Base-by-base conservation (phyloP, 2,888 invertebrate species). In the Pardosa pseudoannulata region DNA sequence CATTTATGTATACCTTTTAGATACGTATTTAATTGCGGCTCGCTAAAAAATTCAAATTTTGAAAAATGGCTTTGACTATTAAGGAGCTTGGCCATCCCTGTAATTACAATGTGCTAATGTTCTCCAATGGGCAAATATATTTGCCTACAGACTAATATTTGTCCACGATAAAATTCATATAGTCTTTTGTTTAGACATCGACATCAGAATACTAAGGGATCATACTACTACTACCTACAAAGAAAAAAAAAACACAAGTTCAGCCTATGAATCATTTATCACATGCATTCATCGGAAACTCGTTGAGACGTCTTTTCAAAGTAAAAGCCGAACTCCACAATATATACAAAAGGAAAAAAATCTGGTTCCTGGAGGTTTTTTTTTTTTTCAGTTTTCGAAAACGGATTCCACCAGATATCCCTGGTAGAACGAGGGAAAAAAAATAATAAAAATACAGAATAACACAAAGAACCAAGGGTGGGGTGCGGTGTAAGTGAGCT, bases 401-500 rank as follows among this genome's bases (percentile, higher is more conserved):
- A 78, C 31, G 78, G 67, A 85, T 73, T 78, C 72, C 78, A 56
- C 56, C 41, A 27, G 83, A 78, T 83, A 76, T 83, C 72, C 65
- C 71, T 56, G 23, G 23, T 16, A 56, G 23, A 56, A 56, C 23
- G 23, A 56, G 56, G 16, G 56, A 56, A 56, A 56, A 46, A 36
- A 36, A 36, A 7, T 7, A 36, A 9, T n/a, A n/a, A n/a, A n/a
- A n/a, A 46, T 46, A 2, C 41, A 75, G 74, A 81, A 70, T 46
- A 13, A 46, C 6, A 46, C 16, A n/a, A n/a, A n/a, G n/a, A n/a
- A n/a, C n/a, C n/a, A 36, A 36, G 9, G 9, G n/a, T n/a, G 2
- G 46, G 13, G 13, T 16, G 46, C 11, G n/a, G n/a, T 46, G 16
- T 46, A 46, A 46, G 46, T 9, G 2, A 9, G n/a, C 46, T 16